Conservation (phyloP, 2,888 invertebrate species). For the Drosophila paramelanica region DNA sequence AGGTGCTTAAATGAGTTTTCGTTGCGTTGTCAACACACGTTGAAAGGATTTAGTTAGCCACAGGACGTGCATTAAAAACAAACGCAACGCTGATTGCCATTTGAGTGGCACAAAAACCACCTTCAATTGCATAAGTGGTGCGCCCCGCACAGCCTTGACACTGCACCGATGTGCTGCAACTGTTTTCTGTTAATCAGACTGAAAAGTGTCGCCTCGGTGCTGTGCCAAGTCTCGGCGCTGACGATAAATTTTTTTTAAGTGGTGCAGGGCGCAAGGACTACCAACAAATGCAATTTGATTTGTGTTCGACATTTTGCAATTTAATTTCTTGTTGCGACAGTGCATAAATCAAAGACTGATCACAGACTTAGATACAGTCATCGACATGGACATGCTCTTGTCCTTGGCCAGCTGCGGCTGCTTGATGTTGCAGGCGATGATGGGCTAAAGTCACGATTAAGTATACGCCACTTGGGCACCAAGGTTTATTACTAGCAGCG, state of each 20-base stretch:
- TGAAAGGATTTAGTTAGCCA: constrained; percentile 47
- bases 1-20: constrained; percentile 73
- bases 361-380: constrained; percentile 1
- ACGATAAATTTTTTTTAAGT: constrained; percentile 46
- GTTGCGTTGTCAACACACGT: constrained; percentile 31
- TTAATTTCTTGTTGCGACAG: constrained; percentile 59
- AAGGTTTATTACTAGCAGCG: neutral
- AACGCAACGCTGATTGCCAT: constrained; percentile 69
- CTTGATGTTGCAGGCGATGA: constrained; percentile 39
- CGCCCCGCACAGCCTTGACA: constrained; percentile 61
- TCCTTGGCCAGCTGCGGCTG: constrained; percentile 7
- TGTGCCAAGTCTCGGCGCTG: constrained; percentile 43
- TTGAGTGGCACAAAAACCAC: constrained; percentile 37
- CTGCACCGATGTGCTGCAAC: constrained; percentile 20
- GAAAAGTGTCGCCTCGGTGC: constrained; percentile 29
- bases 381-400: neutral
- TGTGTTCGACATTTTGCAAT: constrained; percentile 70
- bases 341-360: constrained; percentile 63
- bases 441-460: constrained; percentile 32
- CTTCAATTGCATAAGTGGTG: constrained; percentile 17
- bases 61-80: constrained; percentile 54
- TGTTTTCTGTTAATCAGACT: constrained; percentile 27
- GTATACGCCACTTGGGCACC: constrained; percentile 37
- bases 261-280: neutral
- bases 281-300: constrained; percentile 72